Evolutionary conservation across 2,888 invertebrate species (phyloP).

Genomic region (Tiphia femorata): DNA sequence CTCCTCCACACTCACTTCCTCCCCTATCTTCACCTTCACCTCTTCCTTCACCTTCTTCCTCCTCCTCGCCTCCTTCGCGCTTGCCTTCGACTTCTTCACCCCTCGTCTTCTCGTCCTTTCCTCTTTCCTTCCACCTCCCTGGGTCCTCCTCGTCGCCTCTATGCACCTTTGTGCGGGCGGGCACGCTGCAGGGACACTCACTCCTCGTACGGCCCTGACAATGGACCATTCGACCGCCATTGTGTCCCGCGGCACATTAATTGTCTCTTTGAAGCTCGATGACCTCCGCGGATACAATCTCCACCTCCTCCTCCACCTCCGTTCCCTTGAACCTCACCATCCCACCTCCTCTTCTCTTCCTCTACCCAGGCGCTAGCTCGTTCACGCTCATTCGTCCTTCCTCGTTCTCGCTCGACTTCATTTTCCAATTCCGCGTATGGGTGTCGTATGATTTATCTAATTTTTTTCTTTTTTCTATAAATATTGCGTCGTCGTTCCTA

Average conservation of each 20-base stretch:
- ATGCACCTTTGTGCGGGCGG: conserved; percentile 36
- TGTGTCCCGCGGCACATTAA: conserved; percentile 62
- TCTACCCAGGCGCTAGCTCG: no score
- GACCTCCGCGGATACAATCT: conserved; percentile 54
- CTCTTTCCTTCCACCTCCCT: conserved; percentile 9
- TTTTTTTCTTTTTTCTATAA: no score
- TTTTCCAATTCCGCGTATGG: no score
- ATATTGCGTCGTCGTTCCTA: no score
- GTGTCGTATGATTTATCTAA: no score
- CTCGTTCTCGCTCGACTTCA: conserved; percentile 5
- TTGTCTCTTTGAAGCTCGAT: conserved; percentile 64
- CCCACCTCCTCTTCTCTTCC: conserved; percentile 3
- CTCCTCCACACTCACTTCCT: background rate
- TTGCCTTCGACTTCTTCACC: background rate
- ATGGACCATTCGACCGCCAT: conserved; percentile 59
- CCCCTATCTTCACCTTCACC: conserved; percentile 27
- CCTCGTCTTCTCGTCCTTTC: background rate
- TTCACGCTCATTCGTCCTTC: conserved; percentile 3
- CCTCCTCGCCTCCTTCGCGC: background rate
- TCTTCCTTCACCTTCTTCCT: background rate
- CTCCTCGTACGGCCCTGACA: conserved; percentile 54
- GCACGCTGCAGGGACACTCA: conserved; percentile 59
- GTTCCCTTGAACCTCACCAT: conserved; percentile 14
- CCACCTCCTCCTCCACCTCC: conserved; percentile 20
- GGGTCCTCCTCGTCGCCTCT: conserved; percentile 21